These are phyloP conservation scores for Drosophila mulleri DNA, from an alignment of 2,888 invertebrate genomes.

Conservation along the genomic window DNA sequence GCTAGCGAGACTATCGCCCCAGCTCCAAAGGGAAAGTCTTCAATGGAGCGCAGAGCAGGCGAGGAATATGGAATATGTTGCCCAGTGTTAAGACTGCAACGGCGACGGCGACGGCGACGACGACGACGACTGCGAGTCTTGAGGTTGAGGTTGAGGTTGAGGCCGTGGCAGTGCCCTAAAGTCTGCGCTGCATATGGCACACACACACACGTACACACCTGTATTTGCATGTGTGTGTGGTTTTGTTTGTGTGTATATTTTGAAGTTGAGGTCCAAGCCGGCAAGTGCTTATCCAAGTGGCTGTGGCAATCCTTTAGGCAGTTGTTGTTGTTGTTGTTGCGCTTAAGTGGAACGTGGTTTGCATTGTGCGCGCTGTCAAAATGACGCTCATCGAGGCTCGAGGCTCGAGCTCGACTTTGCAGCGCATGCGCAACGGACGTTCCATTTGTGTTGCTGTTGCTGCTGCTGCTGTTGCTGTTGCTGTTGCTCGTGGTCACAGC, in stretches of 20 bases:
- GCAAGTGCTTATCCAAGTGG: conserved; percentile 81
- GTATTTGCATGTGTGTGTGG: not conserved
- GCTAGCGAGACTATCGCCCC: conserved; percentile 8
- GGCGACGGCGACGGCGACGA: no score
- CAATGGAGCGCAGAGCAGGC: conserved; percentile 26
- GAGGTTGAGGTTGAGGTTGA: conserved; percentile 59
- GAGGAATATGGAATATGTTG: conserved; percentile 19
- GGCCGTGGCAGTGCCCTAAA: conserved; percentile 73
- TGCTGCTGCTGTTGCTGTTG: conserved; percentile 13
- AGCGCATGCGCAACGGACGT: conserved; percentile 65
- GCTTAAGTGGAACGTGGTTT: conserved; percentile 80
- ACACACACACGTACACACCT: conserved; percentile 12
- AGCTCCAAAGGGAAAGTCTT: conserved; percentile 66
- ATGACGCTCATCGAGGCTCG: conserved; percentile 78
- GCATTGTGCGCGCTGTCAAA: conserved; percentile 82
- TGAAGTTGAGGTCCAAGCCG: conserved; percentile 30
- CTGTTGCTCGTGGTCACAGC: conserved; percentile 18
- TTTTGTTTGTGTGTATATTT: conserved; percentile 24
- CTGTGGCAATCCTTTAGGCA: conserved; percentile 71
- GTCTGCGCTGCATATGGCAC: conserved; percentile 67
- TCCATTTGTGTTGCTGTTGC: conserved; percentile 34
- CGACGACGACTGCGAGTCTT: not conserved
- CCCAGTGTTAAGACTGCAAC: not conserved
- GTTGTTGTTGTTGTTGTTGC: conserved; percentile 57
- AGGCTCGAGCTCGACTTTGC: conserved; percentile 47